Evolutionary conservation across 1,140 invertebrate species (phyloP).

Genomic region (Drosophila baimaii): DNA sequence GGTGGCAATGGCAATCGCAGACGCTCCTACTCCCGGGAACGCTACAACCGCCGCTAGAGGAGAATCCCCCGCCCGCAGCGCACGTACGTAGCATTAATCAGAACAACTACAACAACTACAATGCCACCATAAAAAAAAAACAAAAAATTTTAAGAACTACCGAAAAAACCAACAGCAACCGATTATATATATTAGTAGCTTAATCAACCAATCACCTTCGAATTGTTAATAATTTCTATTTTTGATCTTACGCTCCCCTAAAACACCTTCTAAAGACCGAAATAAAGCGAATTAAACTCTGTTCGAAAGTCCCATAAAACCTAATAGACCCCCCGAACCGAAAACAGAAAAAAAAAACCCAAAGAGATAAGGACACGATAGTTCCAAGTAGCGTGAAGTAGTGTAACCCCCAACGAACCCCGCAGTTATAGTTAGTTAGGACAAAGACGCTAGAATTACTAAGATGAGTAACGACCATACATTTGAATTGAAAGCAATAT

Average conservation of each 20-base stretch:
- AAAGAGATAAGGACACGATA: conserved; percentile 23
- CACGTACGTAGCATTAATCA: conserved; percentile 77
- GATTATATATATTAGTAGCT: conserved; percentile 19
- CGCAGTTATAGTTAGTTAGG: conserved; percentile 9
- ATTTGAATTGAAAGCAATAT: too few species aligned
- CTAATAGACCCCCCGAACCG: conserved; percentile 13
- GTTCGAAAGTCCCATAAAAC: conserved; percentile 16
- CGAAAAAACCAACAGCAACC: conserved; percentile 39
- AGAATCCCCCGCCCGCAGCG: conserved; percentile 34
- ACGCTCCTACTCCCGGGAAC: conserved; percentile 75
- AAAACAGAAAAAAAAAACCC: conserved; percentile 40
- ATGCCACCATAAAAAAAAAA: conserved; percentile 38
- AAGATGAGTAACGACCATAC: too few species aligned
- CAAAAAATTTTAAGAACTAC: conserved; percentile 46
- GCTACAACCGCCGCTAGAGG: conserved; percentile 74
- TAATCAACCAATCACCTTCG: conserved; percentile 47
- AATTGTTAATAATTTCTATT: conserved; percentile 60
- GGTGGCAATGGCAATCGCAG: conserved; percentile 37
- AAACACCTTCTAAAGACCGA: conserved; percentile 23
- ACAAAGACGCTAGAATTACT: too few species aligned
- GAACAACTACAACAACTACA: conserved; percentile 47
- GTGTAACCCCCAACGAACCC: conserved; percentile 18
- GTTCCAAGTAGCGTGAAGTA: conserved; percentile 32
- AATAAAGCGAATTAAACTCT: conserved; percentile 48
- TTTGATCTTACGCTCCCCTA: conserved; percentile 55